Base-by-base conservation (phyloP, 1,140 invertebrate species). In the Heliconius nattereri region DNA sequence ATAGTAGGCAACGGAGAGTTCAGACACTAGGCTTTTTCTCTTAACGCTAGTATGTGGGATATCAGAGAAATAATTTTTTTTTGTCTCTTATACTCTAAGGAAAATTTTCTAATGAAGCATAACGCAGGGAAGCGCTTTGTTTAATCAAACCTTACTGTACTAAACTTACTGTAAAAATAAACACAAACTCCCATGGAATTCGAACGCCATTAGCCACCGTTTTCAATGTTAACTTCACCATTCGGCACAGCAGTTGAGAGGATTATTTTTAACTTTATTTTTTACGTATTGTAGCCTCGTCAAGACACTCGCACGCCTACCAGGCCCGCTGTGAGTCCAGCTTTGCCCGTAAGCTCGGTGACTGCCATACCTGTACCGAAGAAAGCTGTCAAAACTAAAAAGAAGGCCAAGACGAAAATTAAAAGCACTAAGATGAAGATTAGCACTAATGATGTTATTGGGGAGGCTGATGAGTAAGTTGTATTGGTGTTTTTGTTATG, bases 311-410 rank as follows among this genome's bases (percentile, higher is more conserved):
- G 86, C 13, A 88, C 88, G 73, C 92, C 90, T 2, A 89, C 90
- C 0, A 87, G 91, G 49, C 90, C 90, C 71, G 87, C 86, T 40
- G 86, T 90, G 60, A 92, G 90, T 20, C 91, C 92, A 8, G 89
- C 90, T 45, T 79, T 92, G 60, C 92, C 91, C 8, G 91, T 92
- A 3, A 92, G 90, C 75, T 91, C 92, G 16, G 89, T 90, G 11
- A 92, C 90, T 1, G 85, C 88, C 13, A 85, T 90, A 60, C 88
- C 90, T 3, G 79, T 66, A 1, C 9, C 83, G 1, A 91, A 91
- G 84, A 90, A 90, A 76, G 52, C 84, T 1, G 75, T 85, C 32
- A 91, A 91, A 74, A 81, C 79, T 23, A 91, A 91, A 80, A 92
- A 92, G 83, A 94, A 92, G 75, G 72, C 76, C 19, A 92, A 92